phyloP scores from a whole-genome alignment of 2,888 invertebrate genomes.

The Metalampra italica region DNA sequence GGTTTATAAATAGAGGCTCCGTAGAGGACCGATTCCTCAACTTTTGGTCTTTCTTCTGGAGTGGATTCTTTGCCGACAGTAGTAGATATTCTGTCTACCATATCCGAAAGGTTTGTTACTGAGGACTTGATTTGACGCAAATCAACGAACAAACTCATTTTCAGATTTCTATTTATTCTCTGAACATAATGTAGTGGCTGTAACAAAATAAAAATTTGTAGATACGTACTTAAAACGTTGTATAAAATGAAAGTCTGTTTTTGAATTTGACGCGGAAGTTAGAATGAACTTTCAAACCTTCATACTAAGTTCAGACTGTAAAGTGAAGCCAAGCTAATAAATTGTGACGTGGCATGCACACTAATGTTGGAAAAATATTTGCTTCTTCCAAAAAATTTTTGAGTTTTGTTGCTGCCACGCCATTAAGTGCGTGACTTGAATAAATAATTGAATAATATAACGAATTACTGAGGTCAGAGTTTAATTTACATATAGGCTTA shows the following conservation, averaged over 20 bases:
- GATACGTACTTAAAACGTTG: too few relatives aligned
- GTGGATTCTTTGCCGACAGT: constrained; percentile 46
- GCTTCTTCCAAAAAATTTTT: background rate
- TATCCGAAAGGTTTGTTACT: constrained; percentile 67
- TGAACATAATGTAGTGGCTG: constrained; percentile 8
- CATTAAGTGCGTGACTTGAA: too few relatives aligned
- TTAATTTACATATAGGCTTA: too few relatives aligned
- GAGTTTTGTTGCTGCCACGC: too few relatives aligned
- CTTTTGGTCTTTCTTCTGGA: constrained; percentile 39
- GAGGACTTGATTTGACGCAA: constrained; percentile 71
- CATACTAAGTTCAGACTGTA: too few relatives aligned
- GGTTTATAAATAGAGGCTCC: constrained; percentile 62
- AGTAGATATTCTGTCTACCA: constrained; percentile 70
- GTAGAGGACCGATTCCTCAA: constrained; percentile 44
- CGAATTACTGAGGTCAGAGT: too few relatives aligned
- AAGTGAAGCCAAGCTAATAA: background rate
- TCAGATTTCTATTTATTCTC: constrained; percentile 11
- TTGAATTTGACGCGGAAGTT: background rate
- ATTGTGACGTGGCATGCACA: background rate
- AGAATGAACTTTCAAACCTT: too few relatives aligned
- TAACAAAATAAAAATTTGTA: constrained; percentile 5
- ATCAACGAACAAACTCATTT: constrained; percentile 73
- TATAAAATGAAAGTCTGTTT: background rate
- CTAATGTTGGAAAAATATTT: background rate
- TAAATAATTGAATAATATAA: too few relatives aligned